phyloP scores from a whole-genome alignment of 1,140 invertebrate species.

The Vollenhovia emeryi region DNA sequence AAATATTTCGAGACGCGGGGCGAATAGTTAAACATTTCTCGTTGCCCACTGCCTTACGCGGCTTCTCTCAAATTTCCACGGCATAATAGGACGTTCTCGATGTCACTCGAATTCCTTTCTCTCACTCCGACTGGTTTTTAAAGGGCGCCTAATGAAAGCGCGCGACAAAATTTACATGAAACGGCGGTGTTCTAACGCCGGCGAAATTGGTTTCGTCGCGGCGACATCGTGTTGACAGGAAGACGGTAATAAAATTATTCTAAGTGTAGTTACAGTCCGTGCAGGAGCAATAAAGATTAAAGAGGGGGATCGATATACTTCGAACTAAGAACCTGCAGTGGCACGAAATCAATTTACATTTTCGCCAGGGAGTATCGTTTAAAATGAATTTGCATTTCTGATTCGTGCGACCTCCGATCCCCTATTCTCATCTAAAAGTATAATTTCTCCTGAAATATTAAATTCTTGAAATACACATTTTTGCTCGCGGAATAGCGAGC shows the following conservation, averaged over 20 bases:
- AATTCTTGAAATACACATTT: conserved; percentile 73
- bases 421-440: conserved; percentile 73
- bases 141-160: neutral
- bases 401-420: conserved; percentile 68
- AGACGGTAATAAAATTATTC: conserved; percentile 30
- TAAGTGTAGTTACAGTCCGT: conserved; percentile 40
- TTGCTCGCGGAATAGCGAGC: conserved; percentile 58
- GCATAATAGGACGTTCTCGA: neutral
- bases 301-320: conserved; percentile 64
- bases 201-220: conserved; percentile 53
- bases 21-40: neutral
- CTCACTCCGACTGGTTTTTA: neutral
- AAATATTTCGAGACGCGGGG: neutral
- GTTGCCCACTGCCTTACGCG: neutral
- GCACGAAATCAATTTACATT: conserved; percentile 77
- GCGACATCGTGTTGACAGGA: conserved; percentile 43
- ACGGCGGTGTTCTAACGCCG: conserved; percentile 25
- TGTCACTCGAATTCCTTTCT: neutral
- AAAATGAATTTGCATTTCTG: conserved; percentile 75
- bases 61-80: neutral
- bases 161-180: conserved; percentile 48
- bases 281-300: conserved; percentile 63
- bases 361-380: conserved; percentile 71
- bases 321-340: conserved; percentile 62
- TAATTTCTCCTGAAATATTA: conserved; percentile 73